Evolutionary conservation across 2,797 vertebrate species (phyloP), one percentile per base, ranked within the genome.

Genomic region (Telmatherina bonti): DNA sequence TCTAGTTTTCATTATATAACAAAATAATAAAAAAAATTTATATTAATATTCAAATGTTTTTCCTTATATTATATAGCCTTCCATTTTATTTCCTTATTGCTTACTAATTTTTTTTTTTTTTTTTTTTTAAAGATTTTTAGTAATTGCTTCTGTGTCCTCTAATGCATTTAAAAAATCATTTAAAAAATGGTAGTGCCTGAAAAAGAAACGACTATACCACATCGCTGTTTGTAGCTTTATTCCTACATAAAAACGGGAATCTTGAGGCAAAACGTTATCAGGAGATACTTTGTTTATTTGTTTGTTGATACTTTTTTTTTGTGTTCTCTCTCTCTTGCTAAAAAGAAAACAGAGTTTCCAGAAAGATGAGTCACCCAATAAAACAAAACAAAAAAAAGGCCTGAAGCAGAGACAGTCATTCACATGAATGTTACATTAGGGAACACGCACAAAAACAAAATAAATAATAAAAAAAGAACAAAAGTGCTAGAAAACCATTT

Each of bases 361-460:
- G 57, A 84, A 18, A 62, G 58, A 84, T 88, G 85, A 82, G 71
- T 88, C 81, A 90, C 33, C 27, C 54, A 75, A 49, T 18, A 24
- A 56, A 70, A 62, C 61, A 59, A 18, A 22, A 61, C 65, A 67
- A 57, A 65, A 35, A 29, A 35, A 27, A 74, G 43, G 20, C 54
- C 70, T 53, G 11, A 24, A 74, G 62, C 29, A 51, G 15, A 72
- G 4, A 53, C 26, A 58, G 67, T 7, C 51, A 67, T 24, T 67
- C 41, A 63, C 36, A 61, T 43, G 47, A 53, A 35, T 62, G 36
- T 41, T 69, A 64, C 57, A 30, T 29, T 43, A 15, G 10, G 10
- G 57, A 30, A 52, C 22, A 38, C 2, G 55, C 30, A 53, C 15
- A 54, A 56, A 27, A 35, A 36, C 18, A 38, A 9, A 54, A 29